Conservation (phyloP, 2,888 invertebrate species). For the Lomographa bimaculata region DNA sequence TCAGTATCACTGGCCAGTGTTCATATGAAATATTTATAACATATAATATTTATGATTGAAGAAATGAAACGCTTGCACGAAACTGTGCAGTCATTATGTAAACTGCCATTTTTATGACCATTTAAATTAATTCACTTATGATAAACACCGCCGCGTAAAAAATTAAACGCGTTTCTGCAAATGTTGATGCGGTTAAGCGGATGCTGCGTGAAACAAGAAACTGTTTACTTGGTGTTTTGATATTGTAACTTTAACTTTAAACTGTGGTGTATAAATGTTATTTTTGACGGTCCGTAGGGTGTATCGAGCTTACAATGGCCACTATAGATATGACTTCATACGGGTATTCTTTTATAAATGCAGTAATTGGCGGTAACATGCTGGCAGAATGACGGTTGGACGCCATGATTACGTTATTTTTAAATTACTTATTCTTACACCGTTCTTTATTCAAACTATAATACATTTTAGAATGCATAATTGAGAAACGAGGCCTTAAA, state of each 20-base stretch:
- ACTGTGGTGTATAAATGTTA: conserved; percentile 1
- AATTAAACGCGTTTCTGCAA: conserved; percentile 63
- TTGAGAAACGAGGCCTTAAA: too few relatives aligned
- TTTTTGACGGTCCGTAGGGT: not conserved
- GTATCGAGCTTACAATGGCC: conserved; percentile 47
- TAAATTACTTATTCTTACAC: too few relatives aligned
- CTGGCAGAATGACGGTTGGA: conserved; percentile 48
- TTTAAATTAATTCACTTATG: conserved; percentile 79
- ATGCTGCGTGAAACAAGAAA: conserved; percentile 61
- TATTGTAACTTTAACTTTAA: conserved; percentile 16
- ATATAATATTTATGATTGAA: conserved; percentile 54
- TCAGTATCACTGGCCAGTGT: conserved; percentile 46
- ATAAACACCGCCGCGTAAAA: conserved; percentile 64
- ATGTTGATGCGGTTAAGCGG: conserved; percentile 63
- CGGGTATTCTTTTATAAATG: conserved; percentile 15
- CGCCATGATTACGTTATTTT: not conserved
- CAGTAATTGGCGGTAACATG: conserved; percentile 29
- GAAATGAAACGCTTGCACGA: conserved; percentile 46
- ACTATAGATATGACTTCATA: conserved; percentile 59
- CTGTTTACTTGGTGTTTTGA: conserved; percentile 37
- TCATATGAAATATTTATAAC: conserved; percentile 56
- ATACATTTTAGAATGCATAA: too few relatives aligned
- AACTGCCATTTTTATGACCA: conserved; percentile 72
- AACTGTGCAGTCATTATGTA: conserved; percentile 63
- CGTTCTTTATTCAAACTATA: too few relatives aligned